Evolutionary conservation across 2,113 vertebrate species (phyloP), one percentile per base, ranked within the genome.

Genomic region (Sorex araneus): DNA sequence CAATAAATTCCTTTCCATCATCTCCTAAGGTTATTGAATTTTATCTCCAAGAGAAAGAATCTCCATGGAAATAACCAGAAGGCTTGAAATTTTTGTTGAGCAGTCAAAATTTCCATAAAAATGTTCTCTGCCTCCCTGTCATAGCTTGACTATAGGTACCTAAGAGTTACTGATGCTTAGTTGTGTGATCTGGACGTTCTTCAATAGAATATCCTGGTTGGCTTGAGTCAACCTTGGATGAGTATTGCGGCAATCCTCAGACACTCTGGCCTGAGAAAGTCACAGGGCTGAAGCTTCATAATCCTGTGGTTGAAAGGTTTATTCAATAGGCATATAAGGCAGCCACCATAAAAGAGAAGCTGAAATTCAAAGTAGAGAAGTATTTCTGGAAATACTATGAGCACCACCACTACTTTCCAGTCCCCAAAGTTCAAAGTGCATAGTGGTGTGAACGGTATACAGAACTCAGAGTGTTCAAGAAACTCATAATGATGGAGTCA

Each of bases 201-300:
- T 5, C 16, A 0, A 11, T 2, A 40, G 25, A 0, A 11, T 2
- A 40, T 60, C 12, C 6, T 16, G 1, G 0, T 67, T 60, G 57
- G 18, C 36, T 60, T 9, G 8, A 66, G 21, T 71, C 28, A 2
- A 2, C 23, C 64, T 30, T 19, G 36, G 12, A 28, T 64, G 67
- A 5, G 8, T 3, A 27, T 5, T 8, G 2, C 2, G 23, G 6
- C 0, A 23, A 0, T 30, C 40, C 50, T 73, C 36, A 2, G 30
- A 10, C 23, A 23, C 54, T 13, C 36, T 15, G 4, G 27, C 21
- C 13, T 71, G 57, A 8, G 32, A 11, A 27, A 21, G 21, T 34
- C 2, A 23, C 57, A 34, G 36, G 36, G 64, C 30, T 19, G 54
- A 45, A 9, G 30, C 6, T 1, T 1, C 60, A 50, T 2, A 19